Evolutionary conservation across 2,888 invertebrate genomes (phyloP), one percentile per base, ranked within the genome.

Genomic region (Parnassius smintheus): DNA sequence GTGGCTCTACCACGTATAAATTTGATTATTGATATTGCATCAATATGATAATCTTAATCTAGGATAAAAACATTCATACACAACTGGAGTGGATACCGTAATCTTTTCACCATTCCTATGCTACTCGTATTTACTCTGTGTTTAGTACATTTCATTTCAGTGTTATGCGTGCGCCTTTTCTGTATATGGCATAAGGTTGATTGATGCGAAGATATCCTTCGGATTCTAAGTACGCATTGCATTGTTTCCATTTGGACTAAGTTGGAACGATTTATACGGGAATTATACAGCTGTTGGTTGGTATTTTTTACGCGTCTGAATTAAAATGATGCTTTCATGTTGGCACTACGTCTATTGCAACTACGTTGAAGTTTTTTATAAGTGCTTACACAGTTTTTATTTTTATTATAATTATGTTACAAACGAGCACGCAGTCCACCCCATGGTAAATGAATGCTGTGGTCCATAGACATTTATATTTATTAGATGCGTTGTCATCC

Each of bases 121-220:
- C 48, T 13, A 10, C n/a, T n/a, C n/a, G n/a, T n/a, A n/a, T 9
- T 7, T 65, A 59, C 51, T 66, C 62, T 50, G 13, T 50, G 65
- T 2, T 46, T 42, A 62, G 59, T 51, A 42, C 59, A 65, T 70
- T 56, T 18, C 25, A 46, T 57, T 62, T n/a, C 48, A 48, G 35
- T 56, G 56, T 56, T 13, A 60, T 49, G 35, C 54, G 44, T 59
- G 59, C 62, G 61, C 64, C 55, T 52, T 72, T 72, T 74, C 78
- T 78, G 63, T 82, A 81, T 78, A 80, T 72, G 81, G 82, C 72
- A 73, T 74, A 73, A 71, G 71, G 67, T 71, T 72, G 77, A 75
- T 76, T 75, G 82, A 82, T 78, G 81, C 71, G 65, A 63, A 69
- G 83, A 81, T 83, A 82, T 75, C 72, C 65, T 58, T 53, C 62